Evolutionary conservation across 2,797 vertebrate species (phyloP).

Genomic region (Carcharodon carcharias): DNA sequence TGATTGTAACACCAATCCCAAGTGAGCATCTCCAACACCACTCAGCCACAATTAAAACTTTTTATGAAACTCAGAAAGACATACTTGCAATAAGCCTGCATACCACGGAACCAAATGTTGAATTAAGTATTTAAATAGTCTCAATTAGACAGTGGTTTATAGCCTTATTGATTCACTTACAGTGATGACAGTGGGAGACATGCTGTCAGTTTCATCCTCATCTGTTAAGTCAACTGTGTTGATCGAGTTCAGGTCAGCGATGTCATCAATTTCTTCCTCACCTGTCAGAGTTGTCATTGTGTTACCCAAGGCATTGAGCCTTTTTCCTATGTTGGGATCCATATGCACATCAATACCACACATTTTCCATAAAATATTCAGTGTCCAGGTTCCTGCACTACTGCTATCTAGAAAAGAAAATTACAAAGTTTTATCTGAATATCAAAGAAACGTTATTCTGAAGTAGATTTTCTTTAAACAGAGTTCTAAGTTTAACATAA

Average conservation of each 20-base stretch:
- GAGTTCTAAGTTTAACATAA: neutral
- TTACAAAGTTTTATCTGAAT: neutral
- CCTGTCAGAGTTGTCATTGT: constrained; percentile 92
- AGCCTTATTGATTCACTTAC: constrained; percentile 58
- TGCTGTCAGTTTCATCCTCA: constrained; percentile 82
- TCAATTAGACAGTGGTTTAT: neutral
- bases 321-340: constrained; percentile 98
- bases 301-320: constrained; percentile 88
- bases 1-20: neutral
- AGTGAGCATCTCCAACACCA: neutral
- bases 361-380: constrained; percentile 99
- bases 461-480: constrained; percentile 1
- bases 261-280: constrained; percentile 89
- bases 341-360: constrained; percentile 98
- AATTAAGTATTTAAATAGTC: neutral
- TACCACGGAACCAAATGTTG: neutral
- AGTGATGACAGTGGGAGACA: constrained; percentile 80
- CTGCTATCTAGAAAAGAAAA: constrained; percentile 72
- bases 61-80: neutral
- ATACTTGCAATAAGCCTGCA: too few species aligned
- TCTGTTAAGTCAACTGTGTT: constrained; percentile 88
- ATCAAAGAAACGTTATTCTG: neutral
- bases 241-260: constrained; percentile 84
- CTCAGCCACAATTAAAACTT: neutral
- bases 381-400: constrained; percentile 95